Percentiles rank a stretch among this genome's conserved stretches.
phyloP scores from a whole-genome alignment of 2,797 vertebrate genomes.

The Spheniscus humboldti region DNA sequence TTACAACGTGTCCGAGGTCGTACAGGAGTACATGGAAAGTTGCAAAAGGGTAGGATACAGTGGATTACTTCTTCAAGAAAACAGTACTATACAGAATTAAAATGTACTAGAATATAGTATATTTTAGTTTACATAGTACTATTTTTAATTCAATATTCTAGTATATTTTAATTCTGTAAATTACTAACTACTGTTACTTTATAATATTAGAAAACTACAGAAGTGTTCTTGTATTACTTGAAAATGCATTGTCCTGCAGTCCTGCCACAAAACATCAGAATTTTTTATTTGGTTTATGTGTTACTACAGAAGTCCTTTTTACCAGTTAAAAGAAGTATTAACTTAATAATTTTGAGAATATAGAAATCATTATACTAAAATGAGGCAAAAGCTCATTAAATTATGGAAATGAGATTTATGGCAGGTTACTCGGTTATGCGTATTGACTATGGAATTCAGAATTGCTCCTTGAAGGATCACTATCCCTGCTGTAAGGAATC shows the following conservation, averaged over 20 bases:
- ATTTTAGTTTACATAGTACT: background rate
- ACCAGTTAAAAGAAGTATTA: background rate
- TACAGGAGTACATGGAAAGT: background rate
- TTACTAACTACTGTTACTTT: background rate
- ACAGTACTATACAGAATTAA: background rate
- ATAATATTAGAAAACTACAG: background rate
- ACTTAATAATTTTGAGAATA: background rate
- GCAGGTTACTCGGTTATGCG: background rate
- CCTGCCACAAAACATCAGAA: background rate
- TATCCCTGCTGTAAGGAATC: background rate
- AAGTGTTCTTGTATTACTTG: background rate
- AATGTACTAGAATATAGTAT: background rate
- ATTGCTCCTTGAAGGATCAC: background rate
- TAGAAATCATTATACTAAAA: background rate
- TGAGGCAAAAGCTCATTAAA: background rate
- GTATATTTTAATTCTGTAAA: background rate
- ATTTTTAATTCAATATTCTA: background rate
- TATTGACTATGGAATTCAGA: background rate
- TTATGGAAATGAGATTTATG: background rate
- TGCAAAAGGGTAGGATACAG: background rate
- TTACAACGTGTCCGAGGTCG: background rate
- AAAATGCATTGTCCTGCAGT: background rate
- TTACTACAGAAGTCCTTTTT: background rate
- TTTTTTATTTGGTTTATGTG: background rate
- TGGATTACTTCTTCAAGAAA: background rate